Percentiles rank a stretch among this genome's conserved stretches.
phyloP scores from a whole-genome alignment of 2,113 vertebrate genomes.

The Dryoscopus gambensis region DNA sequence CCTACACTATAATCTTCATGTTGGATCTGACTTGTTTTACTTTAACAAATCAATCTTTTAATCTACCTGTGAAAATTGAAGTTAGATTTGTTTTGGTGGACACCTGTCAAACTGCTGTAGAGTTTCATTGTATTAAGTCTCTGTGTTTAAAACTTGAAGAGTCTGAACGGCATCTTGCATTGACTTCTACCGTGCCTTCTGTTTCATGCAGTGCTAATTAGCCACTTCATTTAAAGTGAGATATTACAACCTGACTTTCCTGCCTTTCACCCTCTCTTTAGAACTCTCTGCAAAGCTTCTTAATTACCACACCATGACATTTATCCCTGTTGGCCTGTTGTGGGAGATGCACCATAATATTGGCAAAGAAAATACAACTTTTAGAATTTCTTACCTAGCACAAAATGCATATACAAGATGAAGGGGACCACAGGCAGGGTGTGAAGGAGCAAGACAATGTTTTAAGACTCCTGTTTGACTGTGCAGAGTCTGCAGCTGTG shows the following conservation, averaged over 20 bases:
- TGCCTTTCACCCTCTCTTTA: background rate
- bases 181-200: background rate
- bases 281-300: background rate
- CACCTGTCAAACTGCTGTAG: background rate
- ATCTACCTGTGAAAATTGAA: background rate
- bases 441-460: rapidly evolving
- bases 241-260: background rate
- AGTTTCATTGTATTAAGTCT: background rate
- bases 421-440: background rate
- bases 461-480: background rate
- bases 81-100: background rate
- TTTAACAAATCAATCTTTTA: background rate
- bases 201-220: background rate
- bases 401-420: background rate
- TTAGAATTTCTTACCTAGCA: background rate
- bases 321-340: background rate
- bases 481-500: background rate
- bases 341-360: background rate
- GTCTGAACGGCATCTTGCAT: background rate
- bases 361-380: background rate
- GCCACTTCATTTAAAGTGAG: background rate
- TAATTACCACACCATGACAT: background rate
- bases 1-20: background rate
- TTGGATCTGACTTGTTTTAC: background rate
- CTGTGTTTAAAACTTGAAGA: background rate